phyloP scores from a whole-genome alignment of 2,797 vertebrate species.

The Danionella dracula region DNA sequence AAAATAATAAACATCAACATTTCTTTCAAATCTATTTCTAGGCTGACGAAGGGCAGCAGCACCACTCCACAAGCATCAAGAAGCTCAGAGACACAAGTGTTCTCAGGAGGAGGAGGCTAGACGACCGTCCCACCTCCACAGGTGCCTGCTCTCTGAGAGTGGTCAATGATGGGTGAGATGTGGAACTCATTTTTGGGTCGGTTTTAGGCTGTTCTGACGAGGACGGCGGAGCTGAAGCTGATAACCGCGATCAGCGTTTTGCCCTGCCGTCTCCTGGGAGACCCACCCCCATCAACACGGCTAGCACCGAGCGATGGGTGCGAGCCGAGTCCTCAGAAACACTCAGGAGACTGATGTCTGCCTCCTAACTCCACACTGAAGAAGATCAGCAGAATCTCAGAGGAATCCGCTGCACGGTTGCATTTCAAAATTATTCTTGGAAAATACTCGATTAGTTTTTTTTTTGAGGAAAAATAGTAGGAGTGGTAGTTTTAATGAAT shows the following conservation, averaged over 20 bases:
- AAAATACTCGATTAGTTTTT: not conserved
- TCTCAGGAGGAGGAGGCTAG: not conserved
- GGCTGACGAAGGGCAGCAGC: not conserved
- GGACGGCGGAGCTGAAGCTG: not conserved
- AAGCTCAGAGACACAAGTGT: constrained; percentile 3
- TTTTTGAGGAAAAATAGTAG: not conserved
- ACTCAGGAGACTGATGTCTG: constrained; percentile 17
- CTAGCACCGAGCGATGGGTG: not conserved
- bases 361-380: constrained; percentile 4
- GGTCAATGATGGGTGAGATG: not conserved
- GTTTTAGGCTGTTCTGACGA: constrained; percentile 5
- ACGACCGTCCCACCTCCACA: not conserved
- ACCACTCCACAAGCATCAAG: not conserved
- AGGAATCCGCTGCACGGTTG: not conserved
- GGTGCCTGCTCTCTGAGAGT: not conserved
- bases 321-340: constrained; percentile 2
- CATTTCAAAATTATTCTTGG: not conserved
- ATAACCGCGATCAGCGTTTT: not conserved
- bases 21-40: too few species aligned
- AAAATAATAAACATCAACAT: too few species aligned
- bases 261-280: not conserved
- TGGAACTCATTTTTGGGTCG: not conserved
- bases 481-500: too few species aligned
- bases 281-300: not conserved
- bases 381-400: not conserved